A percentile compares a stretch with the other conserved stretches of the same genome.
phyloP scores from a whole-genome alignment of 1,140 invertebrate genomes.

The Colletes gigas region DNA sequence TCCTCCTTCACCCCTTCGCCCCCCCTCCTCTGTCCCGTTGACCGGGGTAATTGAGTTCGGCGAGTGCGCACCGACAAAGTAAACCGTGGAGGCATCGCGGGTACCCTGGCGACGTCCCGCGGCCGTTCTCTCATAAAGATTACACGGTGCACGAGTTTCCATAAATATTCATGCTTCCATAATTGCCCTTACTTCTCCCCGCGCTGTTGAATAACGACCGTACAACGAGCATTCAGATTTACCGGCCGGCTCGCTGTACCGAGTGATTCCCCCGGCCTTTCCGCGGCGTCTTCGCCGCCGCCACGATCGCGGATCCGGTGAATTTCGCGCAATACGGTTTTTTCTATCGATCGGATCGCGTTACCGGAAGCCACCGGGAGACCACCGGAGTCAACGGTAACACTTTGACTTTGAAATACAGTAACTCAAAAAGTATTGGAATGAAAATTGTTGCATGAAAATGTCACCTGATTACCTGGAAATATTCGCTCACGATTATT shows the following conservation, averaged over 20 bases:
- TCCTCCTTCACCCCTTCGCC: neutral
- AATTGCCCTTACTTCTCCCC: conserved; percentile 48
- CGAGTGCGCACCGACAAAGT: conserved; percentile 60
- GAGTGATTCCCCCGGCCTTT: conserved; percentile 7
- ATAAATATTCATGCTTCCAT: conserved; percentile 67
- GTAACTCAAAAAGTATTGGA: too few relatives aligned
- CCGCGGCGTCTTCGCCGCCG: neutral
- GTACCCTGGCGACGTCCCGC: conserved; percentile 48
- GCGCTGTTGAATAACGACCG: conserved; percentile 49
- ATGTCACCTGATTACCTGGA: too few relatives aligned
- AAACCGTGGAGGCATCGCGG: conserved; percentile 56
- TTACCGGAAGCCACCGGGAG: too few relatives aligned
- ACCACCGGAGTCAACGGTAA: too few relatives aligned
- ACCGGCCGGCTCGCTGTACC: conserved; percentile 15
- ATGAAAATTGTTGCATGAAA: too few relatives aligned
- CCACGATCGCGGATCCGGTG: neutral
- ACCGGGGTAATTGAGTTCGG: conserved; percentile 62
- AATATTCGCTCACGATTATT: too few relatives aligned
- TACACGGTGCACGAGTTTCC: conserved; percentile 62
- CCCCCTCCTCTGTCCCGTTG: neutral
- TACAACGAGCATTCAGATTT: conserved; percentile 63
- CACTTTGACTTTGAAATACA: too few relatives aligned
- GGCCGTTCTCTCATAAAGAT: conserved; percentile 65
- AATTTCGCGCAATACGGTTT: neutral
- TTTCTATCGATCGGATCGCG: too few relatives aligned